phyloP scores from a whole-genome alignment of 2,797 vertebrate species.

The Phrynocephalus vlangalii region DNA sequence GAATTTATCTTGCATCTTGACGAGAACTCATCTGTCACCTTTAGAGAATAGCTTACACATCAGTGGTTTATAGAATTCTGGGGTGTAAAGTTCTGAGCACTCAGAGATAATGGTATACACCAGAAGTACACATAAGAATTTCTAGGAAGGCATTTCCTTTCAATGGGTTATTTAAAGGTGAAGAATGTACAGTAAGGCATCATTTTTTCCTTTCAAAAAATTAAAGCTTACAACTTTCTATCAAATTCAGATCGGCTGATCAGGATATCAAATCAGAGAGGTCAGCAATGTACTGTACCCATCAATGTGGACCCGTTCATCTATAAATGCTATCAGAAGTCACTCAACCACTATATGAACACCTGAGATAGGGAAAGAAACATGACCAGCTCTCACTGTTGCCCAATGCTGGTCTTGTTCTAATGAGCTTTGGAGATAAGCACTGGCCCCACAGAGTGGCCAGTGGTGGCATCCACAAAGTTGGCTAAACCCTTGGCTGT shows the following conservation, averaged over 20 bases:
- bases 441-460: too few species aligned
- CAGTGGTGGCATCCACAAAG: too few species aligned
- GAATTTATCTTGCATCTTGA: background rate
- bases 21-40: background rate
- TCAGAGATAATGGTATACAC: background rate
- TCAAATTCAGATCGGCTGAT: background rate
- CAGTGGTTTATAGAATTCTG: constrained; percentile 4
- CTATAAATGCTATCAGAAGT: background rate
- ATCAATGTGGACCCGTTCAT: background rate
- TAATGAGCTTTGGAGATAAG: too few species aligned
- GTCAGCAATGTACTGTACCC: background rate
- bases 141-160: background rate
- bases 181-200: background rate
- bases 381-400: too few species aligned
- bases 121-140: too few species aligned
- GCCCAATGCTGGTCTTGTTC: too few species aligned
- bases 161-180: background rate
- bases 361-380: too few species aligned
- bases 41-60: background rate
- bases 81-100: background rate
- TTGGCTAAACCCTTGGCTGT: too few species aligned
- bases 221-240: background rate
- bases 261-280: background rate
- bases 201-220: background rate
- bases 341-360: too few species aligned